Base-by-base conservation (phyloP, 2,888 invertebrate genomes). In the Tubulanus polymorphus region DNA sequence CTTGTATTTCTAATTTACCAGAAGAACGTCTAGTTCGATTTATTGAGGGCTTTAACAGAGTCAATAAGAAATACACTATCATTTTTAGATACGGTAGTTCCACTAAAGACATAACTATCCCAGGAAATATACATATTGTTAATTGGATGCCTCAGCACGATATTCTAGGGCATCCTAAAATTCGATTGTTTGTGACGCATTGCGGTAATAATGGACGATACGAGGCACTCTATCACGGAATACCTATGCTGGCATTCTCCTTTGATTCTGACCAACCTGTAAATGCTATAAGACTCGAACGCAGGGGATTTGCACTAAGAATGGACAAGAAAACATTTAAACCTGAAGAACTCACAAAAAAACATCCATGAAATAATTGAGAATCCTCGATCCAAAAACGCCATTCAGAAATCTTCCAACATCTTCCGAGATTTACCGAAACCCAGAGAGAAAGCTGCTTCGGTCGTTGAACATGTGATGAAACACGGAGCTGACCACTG, bases 111-210 rank as follows among this genome's bases (percentile, higher is more conserved):
- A n/a, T n/a, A n/a, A n/a, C n/a, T n/a, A n/a, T n/a, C n/a, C n/a
- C 18, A n/a, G 52, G 15, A 1, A 58, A 63, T 28, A 50, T 65
- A 2, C 25, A 56, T n/a, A 32, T 51, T 5, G 37, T 51, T 8
- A 37, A 53, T 15, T 69, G 69, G 69, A 45, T 68, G 29, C 69
- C 68, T 8, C 66, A 69, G 48, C 62, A 65, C 28, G 65, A 66
- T 28, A 48, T 69, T 1, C 60, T 69, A 15, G 66, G 55, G 15
- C 66, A 70, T 47, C 51, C 37, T 2, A 65, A 63, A 28, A 56
- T 57, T 3, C 63, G 62, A 54, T 50, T 66, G 8, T 66, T 70
- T 49, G 59, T 70, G 10, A 63, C 67, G 10, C 71, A 71, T 50
- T 67, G 66, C 30, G 71, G 71, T 1, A 59, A 49, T 26, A 66